Conservation (phyloP, 1,140 invertebrate genomes). For the Philopotamus ludificatus region DNA sequence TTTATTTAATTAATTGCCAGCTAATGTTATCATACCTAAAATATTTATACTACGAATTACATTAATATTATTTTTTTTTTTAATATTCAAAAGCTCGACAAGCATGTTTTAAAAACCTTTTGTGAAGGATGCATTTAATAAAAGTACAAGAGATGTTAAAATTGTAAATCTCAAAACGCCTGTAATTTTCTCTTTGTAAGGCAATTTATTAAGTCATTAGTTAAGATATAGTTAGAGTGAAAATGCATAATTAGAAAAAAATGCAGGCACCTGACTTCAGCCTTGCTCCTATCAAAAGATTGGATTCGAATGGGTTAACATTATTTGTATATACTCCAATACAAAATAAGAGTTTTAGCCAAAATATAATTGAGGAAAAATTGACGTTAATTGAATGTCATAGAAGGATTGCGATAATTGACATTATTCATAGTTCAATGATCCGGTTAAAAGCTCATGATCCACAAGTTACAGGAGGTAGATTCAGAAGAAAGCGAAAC, state of each 20-base stretch:
- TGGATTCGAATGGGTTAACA: too few relatives aligned
- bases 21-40: constrained; percentile 21
- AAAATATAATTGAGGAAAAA: constrained; percentile 16
- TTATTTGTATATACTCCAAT: too few relatives aligned
- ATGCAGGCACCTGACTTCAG: constrained; percentile 39
- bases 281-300: constrained; percentile 26
- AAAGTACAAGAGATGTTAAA: constrained; percentile 34
- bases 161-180: constrained; percentile 31
- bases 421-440: too few relatives aligned
- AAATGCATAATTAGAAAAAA: constrained; percentile 20
- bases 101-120: constrained; percentile 40
- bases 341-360: background rate
- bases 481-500: too few relatives aligned
- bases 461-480: too few relatives aligned
- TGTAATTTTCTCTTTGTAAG: constrained; percentile 37
- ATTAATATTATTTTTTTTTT: constrained; percentile 33
- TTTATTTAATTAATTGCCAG: constrained; percentile 18
- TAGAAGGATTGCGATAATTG: constrained; percentile 26
- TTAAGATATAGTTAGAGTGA: constrained; percentile 20
- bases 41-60: constrained; percentile 40
- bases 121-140: constrained; percentile 35
- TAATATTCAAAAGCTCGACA: constrained; percentile 42
- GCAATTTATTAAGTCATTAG: constrained; percentile 34
- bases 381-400: constrained; percentile 13
- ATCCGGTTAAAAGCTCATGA: too few relatives aligned